Evolutionary conservation across 2,888 invertebrate species (phyloP), one percentile per base, ranked within the genome.

Genomic region (Serrognathus titanus): DNA sequence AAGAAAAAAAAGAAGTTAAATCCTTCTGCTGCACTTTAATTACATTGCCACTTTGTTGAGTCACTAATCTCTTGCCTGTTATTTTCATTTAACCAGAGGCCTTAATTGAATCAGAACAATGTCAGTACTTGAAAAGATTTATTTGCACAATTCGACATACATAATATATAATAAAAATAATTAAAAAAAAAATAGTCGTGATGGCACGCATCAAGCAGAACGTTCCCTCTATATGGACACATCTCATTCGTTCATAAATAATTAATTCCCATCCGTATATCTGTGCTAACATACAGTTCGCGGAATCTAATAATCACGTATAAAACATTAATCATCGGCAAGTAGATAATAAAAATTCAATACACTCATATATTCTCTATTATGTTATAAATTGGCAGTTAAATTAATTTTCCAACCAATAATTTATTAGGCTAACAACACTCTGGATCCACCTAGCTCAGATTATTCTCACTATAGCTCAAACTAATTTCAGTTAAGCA

Each of bases 171-270:
- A 58, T 57, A 58, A 54, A 57, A 58, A 58, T 53, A 43, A 43
- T 43, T 43, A 51, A 58, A 65, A 67, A 66, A 65, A 70, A 70
- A 69, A 31, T 31, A 31, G 24, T 31, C 24, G 24, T 65, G 72
- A 73, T 73, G 72, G 72, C 73, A 74, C 73, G 73, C 73, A 59
- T 67, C 59, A 58, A 70, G 72, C 73, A 71, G 69, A 67, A 72
- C 71, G 71, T 71, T 71, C 69, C 67, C 61, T 61, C 61, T 56
- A 58, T 60, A 65, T 60, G 60, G 60, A 61, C 60, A 63, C 58
- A 53, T 58, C 58, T 57, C 48, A 52, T 51, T 56, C 54, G 56
- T 59, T 57, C 48, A 60, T 62, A 61, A 61, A 58, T 63, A 49
- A 51, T 59, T 51, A 39, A 61, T 59, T 52, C 53, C 55, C 24